Evolutionary conservation across 1,140 invertebrate species (phyloP).

Genomic region (Zaprionus nigranus): DNA sequence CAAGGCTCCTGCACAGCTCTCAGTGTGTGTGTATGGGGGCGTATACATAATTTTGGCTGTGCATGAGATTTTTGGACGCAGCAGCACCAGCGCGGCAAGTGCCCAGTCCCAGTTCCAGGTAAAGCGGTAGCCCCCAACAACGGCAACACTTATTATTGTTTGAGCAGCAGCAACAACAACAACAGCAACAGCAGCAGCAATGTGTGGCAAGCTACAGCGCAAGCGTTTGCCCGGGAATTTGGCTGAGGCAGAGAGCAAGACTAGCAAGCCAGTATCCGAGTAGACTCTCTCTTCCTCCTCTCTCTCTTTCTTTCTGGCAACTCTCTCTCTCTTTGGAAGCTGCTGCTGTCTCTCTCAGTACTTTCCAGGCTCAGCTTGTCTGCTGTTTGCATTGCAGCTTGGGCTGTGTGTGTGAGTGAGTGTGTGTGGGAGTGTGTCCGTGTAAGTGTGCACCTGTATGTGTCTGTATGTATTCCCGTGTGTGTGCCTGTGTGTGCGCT

Average conservation of each 20-base stretch:
- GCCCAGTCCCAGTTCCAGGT: slow-evolving; percentile 61
- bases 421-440: slow-evolving; percentile 30
- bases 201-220: slow-evolving; percentile 56
- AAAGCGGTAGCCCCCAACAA: slow-evolving; percentile 58
- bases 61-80: slow-evolving; percentile 75
- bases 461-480: slow-evolving; percentile 30
- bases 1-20: not conserved
- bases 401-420: slow-evolving; percentile 19
- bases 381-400: slow-evolving; percentile 79
- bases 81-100: slow-evolving; percentile 21
- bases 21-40: slow-evolving; percentile 52
- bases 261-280: slow-evolving; percentile 34
- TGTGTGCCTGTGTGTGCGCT: slow-evolving; percentile 41
- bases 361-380: slow-evolving; percentile 15
- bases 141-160: slow-evolving; percentile 82
- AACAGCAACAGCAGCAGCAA: slow-evolving; percentile 45
- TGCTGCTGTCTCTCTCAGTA: not conserved
- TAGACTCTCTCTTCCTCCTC: not conserved
- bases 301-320: not conserved
- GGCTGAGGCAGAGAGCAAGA: slow-evolving; percentile 23
- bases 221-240: slow-evolving; percentile 84
- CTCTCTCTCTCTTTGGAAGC: not conserved
- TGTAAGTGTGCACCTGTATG: slow-evolving; percentile 39
- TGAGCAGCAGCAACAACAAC: slow-evolving; percentile 53
- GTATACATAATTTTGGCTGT: slow-evolving; percentile 79